Evolutionary conservation across 2,888 invertebrate species (phyloP).

Genomic region (Tiphia femorata): DNA sequence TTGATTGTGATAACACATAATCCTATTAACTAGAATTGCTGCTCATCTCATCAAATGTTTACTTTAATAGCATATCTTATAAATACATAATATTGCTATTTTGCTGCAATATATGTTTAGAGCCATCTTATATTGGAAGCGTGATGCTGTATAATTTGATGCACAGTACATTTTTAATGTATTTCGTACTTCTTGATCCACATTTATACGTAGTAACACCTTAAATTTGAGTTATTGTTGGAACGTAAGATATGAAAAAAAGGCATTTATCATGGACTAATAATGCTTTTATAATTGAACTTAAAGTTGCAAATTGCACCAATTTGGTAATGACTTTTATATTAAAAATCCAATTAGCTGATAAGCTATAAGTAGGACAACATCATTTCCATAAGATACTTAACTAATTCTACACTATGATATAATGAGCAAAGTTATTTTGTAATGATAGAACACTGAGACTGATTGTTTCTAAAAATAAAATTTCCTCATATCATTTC

Average conservation of each 20-base stretch:
- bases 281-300: background rate
- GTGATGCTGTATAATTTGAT: too few relatives aligned
- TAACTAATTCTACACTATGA: background rate
- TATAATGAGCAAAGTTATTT: background rate
- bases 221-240: too few relatives aligned
- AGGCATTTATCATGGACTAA: background rate
- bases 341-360: background rate
- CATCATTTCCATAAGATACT: background rate
- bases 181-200: too few relatives aligned
- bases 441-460: background rate
- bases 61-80: slow-evolving; percentile 5
- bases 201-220: too few relatives aligned
- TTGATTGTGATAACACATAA: too few relatives aligned
- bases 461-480: background rate
- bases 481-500: background rate
- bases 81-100: slow-evolving; percentile 17
- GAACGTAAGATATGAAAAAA: too few relatives aligned
- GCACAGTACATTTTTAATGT: background rate
- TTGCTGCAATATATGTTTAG: background rate
- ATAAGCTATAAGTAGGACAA: background rate
- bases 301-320: background rate
- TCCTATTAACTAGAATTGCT: too few relatives aligned
- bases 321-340: background rate
- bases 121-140: too few relatives aligned
- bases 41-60: too few relatives aligned